phyloP scores from a whole-genome alignment of 2,797 vertebrate genomes.

The Emys orbicularis region DNA sequence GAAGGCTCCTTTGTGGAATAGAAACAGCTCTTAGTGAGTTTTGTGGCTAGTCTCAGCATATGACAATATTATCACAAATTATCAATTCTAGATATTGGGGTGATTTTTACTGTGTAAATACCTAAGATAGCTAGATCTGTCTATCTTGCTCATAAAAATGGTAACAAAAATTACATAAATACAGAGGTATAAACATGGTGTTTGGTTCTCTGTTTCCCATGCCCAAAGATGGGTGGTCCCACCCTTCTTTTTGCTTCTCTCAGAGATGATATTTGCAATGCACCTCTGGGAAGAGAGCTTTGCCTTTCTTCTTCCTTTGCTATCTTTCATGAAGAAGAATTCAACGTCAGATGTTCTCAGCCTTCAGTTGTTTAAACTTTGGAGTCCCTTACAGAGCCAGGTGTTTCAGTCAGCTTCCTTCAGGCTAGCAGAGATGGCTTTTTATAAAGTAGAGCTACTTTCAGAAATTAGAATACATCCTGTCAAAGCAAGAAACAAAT shows the following conservation, averaged over 20 bases:
- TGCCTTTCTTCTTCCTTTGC: not conserved
- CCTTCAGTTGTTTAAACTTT: not conserved
- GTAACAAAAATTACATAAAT: not conserved
- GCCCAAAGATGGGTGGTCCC: not conserved
- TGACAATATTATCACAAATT: fast-evolving
- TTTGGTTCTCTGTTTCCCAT: not conserved
- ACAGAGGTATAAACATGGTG: not conserved
- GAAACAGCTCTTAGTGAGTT: fast-evolving
- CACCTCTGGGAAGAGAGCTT: not conserved
- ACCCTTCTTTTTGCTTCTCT: fast-evolving
- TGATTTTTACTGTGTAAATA: fast-evolving
- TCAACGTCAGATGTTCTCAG: not conserved
- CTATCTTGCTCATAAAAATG: fast-evolving
- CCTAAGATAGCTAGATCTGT: not conserved
- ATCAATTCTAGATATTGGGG: too few species aligned
- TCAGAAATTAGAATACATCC: not conserved
- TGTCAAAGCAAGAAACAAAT: not conserved
- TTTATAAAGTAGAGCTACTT: not conserved
- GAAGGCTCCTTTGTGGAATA: fast-evolving
- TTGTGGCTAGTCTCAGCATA: not conserved
- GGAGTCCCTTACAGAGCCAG: fast-evolving
- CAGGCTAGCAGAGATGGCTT: not conserved
- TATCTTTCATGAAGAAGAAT: not conserved
- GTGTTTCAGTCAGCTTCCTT: not conserved
- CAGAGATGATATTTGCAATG: not conserved